A percentile compares a stretch with the other conserved stretches of the same genome.
These are phyloP conservation scores for Nothura maculosa DNA, from an alignment of 2,797 vertebrate species.

Conservation along the genomic window DNA sequence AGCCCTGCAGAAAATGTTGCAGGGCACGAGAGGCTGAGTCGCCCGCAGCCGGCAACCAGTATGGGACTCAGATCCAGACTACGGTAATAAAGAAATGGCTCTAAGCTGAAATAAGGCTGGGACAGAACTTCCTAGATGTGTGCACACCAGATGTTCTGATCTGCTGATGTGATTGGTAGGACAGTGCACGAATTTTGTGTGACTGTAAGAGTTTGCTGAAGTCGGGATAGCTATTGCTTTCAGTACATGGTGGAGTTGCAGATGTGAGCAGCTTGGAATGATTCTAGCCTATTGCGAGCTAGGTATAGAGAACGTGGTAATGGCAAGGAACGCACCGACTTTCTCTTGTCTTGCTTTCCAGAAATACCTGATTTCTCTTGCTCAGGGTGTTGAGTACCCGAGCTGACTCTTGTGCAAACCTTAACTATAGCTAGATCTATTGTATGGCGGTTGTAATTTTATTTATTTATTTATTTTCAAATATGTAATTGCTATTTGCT, in stretches of 20 bases:
- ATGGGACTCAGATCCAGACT: not conserved
- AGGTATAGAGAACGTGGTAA: not conserved
- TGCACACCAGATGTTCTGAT: not conserved
- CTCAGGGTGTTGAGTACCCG: not conserved
- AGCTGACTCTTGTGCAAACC: not conserved
- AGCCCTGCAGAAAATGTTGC: slow-evolving; percentile 5
- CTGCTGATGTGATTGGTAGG: rapidly evolving
- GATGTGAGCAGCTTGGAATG: not conserved
- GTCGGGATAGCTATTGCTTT: not conserved
- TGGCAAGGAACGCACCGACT: not conserved
- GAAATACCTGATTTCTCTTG: not conserved
- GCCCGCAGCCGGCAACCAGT: not conserved
- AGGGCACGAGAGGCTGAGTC: not conserved
- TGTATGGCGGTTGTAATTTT: not conserved
- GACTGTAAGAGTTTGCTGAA: not conserved
- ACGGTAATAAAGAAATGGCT: not conserved
- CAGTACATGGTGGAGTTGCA: not conserved
- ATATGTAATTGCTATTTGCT: not conserved
- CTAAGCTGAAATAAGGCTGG: rapidly evolving
- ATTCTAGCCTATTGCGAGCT: not conserved
- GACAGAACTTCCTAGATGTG: rapidly evolving
- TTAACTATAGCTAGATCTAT: not conserved
- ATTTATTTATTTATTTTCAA: not conserved
- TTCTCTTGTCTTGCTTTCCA: not conserved
- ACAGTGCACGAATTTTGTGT: rapidly evolving